A percentile compares a stretch with the other conserved stretches of the same genome.
phyloP scores from a whole-genome alignment of 1,140 invertebrate species.

The Formica exsecta region DNA sequence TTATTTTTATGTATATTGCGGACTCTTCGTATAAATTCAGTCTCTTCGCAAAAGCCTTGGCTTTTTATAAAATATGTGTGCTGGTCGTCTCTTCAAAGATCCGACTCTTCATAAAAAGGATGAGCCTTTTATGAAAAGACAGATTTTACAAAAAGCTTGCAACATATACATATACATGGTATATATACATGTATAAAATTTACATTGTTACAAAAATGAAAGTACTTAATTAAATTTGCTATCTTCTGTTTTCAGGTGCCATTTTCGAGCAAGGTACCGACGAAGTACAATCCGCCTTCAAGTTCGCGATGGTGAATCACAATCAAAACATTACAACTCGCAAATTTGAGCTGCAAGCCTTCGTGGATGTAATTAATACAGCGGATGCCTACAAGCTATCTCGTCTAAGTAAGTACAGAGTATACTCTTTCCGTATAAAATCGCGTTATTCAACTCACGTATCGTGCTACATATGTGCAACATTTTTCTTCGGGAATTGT shows the following conservation, averaged over 20 bases:
- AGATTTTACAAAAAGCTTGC: too few species aligned
- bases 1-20: background rate
- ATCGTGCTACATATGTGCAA: slow-evolving; percentile 6
- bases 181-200: background rate
- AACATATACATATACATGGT: too few species aligned
- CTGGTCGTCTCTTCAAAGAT: too few species aligned
- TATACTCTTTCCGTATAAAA: background rate
- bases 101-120: too few species aligned
- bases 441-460: slow-evolving; percentile 30
- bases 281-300: slow-evolving; percentile 95
- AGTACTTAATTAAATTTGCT: background rate
- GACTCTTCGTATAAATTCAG: too few species aligned
- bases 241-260: slow-evolving; percentile 89
- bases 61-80: too few species aligned
- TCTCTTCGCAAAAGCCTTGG: too few species aligned
- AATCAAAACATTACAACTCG: slow-evolving; percentile 92
- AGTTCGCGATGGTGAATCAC: slow-evolving; percentile 93
- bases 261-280: slow-evolving; percentile 96
- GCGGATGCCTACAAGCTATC: slow-evolving; percentile 96
- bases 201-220: background rate
- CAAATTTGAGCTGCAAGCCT: slow-evolving; percentile 93
- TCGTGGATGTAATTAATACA: slow-evolving; percentile 96
- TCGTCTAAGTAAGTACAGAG: slow-evolving; percentile 92
- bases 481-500: slow-evolving; percentile 40
- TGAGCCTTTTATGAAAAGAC: too few species aligned